A percentile compares a stretch with the other conserved stretches of the same genome.
Conservation (phyloP, 2,113 vertebrate genomes). For the Amblyornis subalaris region DNA sequence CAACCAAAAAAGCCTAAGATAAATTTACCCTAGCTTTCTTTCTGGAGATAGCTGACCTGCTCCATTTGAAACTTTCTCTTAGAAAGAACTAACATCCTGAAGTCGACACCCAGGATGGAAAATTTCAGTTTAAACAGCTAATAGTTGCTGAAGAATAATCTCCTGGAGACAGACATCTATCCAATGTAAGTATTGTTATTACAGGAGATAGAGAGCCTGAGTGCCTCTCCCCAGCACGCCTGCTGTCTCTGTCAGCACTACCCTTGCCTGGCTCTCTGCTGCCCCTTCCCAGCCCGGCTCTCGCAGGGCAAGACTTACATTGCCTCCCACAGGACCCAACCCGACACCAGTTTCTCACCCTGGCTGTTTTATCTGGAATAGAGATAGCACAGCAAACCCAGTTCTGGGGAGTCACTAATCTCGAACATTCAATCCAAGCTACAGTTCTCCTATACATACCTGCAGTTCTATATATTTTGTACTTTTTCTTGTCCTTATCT, state of each 20-base stretch:
- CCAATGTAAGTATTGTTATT: neutral
- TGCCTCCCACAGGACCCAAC: neutral
- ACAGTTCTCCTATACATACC: neutral
- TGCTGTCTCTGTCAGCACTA: neutral
- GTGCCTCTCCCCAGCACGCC: neutral
- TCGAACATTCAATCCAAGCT: neutral
- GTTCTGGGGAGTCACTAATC: neutral
- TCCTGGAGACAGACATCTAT: neutral
- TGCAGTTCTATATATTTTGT: neutral
- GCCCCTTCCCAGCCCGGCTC: neutral
- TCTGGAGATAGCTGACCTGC: neutral
- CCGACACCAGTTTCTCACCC: neutral
- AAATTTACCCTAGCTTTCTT: neutral
- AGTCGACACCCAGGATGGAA: neutral
- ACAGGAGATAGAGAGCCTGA: neutral
- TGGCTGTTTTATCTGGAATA: neutral
- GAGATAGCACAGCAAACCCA: neutral
- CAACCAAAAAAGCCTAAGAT: neutral
- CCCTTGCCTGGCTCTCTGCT: neutral
- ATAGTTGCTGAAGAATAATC: neutral
- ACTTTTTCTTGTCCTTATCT: neutral
- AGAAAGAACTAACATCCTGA: neutral
- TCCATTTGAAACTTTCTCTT: slow-evolving; percentile 9
- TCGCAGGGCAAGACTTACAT: neutral
- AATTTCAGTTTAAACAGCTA: slow-evolving; percentile 20